phyloP scores from a whole-genome alignment of 2,888 invertebrate genomes.

The Trichogramma dendrolimi region DNA sequence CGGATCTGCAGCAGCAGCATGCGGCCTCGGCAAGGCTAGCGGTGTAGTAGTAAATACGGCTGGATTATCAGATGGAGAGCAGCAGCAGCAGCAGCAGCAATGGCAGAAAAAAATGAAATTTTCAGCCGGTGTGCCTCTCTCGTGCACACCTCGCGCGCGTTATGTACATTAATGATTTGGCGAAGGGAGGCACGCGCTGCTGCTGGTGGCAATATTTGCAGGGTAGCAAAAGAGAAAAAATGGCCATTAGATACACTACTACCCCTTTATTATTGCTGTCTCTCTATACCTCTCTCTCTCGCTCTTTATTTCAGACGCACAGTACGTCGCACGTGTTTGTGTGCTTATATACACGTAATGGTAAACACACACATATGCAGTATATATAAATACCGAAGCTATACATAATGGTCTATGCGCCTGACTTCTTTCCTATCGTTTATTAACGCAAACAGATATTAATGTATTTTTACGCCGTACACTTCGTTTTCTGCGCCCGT shows the following conservation, averaged over 20 bases:
- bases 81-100: background rate
- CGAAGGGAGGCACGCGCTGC: conserved; percentile 11
- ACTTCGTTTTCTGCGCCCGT: conserved; percentile 29
- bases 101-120: conserved; percentile 15
- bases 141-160: conserved; percentile 1
- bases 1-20: conserved; percentile 25
- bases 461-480: conserved; percentile 51
- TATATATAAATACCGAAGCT: conserved; percentile 16
- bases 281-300: background rate
- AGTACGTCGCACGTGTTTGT: background rate
- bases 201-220: too few species aligned
- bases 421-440: conserved; percentile 46
- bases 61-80: too few species aligned
- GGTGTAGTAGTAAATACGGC: too few species aligned
- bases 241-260: conserved; percentile 50
- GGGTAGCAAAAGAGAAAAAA: conserved; percentile 24
- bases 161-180: conserved; percentile 28
- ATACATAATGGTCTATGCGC: conserved; percentile 33
- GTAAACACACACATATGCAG: too few species aligned
- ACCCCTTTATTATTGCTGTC: background rate
- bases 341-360: background rate
- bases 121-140: background rate
- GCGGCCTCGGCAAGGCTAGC: too few species aligned
- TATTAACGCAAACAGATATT: conserved; percentile 53
- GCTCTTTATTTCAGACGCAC: too few species aligned